Evolutionary conservation across 2,113 vertebrate species (phyloP).

Genomic region (Centropristis striata): DNA sequence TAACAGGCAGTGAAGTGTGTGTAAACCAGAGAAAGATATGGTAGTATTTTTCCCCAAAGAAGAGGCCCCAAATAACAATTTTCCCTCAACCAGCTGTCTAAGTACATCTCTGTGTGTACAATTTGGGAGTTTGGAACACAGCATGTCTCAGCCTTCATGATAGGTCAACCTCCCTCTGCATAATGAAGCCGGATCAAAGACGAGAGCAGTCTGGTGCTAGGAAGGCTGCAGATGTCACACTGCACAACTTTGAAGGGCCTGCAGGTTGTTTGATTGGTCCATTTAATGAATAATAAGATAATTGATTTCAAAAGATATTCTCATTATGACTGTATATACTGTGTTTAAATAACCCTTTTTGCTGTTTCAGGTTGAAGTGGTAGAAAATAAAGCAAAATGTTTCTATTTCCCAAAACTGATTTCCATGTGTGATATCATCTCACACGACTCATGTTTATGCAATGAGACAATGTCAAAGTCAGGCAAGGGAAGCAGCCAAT

Average conservation of each 20-base stretch:
- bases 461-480: conserved; percentile 35
- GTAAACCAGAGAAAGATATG: conserved; percentile 52
- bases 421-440: neutral
- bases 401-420: neutral
- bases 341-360: neutral
- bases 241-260: conserved; percentile 34
- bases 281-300: conserved; percentile 24
- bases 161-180: conserved; percentile 57
- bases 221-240: conserved; percentile 67
- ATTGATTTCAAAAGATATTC: conserved; percentile 19
- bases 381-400: neutral
- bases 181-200: conserved; percentile 76
- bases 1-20: conserved; percentile 39
- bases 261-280: conserved; percentile 13
- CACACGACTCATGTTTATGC: conserved; percentile 42
- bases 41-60: conserved; percentile 37
- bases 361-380: neutral
- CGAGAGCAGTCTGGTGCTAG: conserved; percentile 45
- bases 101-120: conserved; percentile 55
- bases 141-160: conserved; percentile 61
- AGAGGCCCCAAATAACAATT: conserved; percentile 52
- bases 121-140: conserved; percentile 51
- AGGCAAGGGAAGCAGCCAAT: conserved; percentile 16
- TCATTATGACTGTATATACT: neutral
- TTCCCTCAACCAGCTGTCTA: conserved; percentile 51